Base-by-base conservation (phyloP, 2,113 vertebrate genomes). In the Pagrus major region DNA sequence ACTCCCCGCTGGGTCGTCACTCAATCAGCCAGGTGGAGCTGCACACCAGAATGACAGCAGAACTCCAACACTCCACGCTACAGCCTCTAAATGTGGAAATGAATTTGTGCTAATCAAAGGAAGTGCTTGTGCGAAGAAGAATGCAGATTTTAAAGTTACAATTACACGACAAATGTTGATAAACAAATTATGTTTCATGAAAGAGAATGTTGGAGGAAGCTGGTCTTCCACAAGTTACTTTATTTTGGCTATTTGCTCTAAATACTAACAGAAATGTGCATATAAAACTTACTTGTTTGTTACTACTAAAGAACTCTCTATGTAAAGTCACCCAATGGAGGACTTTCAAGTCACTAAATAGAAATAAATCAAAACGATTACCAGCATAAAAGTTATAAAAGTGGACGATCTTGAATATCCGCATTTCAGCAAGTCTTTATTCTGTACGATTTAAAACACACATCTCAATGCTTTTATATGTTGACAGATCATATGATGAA, bases 11-110 rank as follows among this genome's bases (percentile, higher is more conserved):
- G 92, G 75, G 92, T 80, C 87, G 66, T 81, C 88, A 86, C 85
- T 92, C 90, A 66, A 77, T 76, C 85, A 83, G 93, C 90, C 93
- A 93, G 91, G 93, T 92, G 88, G 87, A 91, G 88, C 82, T 85
- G 70, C 78, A 64, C 89, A 72, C 80, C 87, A 89, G 86, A 92
- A 79, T 86, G 89, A 83, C 87, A 88, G 88, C 87, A 91, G 37
- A 90, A 76, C 87, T 86, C 84, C 81, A 81, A 86, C 88, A 83
- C 90, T 54, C 73, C 80, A 51, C 35, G n/a, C 70, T 73, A n/a
- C 75, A 60, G 63, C 66, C 56, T 47, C 69, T 61, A 70, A 86
- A 84, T 68, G 83, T 71, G 77, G 83, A 83, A 86, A 74, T 16
- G 0, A 49, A 77, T 76, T 49, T 33, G 31, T 61, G 76, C 42